A percentile compares a stretch with the other conserved stretches of the same genome.
phyloP scores from a whole-genome alignment of 2,113 vertebrate species.

The Pheucticus melanocephalus region DNA sequence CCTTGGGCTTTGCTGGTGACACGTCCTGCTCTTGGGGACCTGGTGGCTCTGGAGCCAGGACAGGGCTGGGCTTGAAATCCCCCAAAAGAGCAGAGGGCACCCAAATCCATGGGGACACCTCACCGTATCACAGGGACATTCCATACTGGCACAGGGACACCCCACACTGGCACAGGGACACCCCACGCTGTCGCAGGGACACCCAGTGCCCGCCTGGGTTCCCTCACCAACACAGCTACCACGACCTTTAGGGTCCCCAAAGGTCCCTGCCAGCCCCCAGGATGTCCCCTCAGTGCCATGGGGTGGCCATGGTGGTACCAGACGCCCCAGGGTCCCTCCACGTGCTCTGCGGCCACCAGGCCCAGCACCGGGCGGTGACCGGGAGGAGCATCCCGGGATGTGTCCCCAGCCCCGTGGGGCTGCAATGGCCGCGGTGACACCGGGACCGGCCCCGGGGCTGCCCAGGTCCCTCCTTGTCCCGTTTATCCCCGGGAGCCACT shows the following conservation, averaged over 20 bases:
- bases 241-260: not conserved
- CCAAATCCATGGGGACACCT: not conserved
- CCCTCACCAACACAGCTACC: not conserved
- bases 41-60: not conserved
- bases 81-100: not conserved
- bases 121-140: not conserved
- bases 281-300: not conserved
- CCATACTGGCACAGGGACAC: not conserved
- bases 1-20: accelerated
- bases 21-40: not conserved
- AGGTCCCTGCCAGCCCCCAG: not conserved
- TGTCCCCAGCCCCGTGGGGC: not conserved
- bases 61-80: not conserved
- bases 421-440: not conserved
- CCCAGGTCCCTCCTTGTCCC: not conserved
- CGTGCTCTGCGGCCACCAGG: accelerated
- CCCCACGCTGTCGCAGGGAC: not conserved
- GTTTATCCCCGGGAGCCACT: not conserved
- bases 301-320: not conserved
- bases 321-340: not conserved
- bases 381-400: not conserved
- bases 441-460: too few species aligned
- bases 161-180: not conserved
- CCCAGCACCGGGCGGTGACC: too few species aligned
- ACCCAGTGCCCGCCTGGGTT: accelerated